Evolutionary conservation across 2,888 invertebrate species (phyloP).

Genomic region (Meloe dianella): DNA sequence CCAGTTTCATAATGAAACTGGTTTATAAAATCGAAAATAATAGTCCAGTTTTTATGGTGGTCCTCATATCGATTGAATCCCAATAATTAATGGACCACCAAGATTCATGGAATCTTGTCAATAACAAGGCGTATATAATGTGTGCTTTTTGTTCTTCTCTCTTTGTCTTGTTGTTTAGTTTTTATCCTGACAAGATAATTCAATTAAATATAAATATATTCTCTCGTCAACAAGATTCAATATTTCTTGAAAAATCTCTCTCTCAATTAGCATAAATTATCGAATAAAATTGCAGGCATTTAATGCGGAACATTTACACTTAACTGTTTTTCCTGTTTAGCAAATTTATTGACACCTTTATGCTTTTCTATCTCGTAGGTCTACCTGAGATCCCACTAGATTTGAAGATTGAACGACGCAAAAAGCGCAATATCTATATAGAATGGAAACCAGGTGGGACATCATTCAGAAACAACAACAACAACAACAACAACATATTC

Average conservation of each 20-base stretch:
- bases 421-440: slow-evolving; percentile 60
- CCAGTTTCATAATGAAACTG: slow-evolving; percentile 47
- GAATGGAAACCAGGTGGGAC: slow-evolving; percentile 50
- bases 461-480: neutral
- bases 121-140: slow-evolving; percentile 31
- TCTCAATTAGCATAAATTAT: too few relatives aligned
- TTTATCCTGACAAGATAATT: slow-evolving; percentile 16
- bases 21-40: slow-evolving; percentile 50
- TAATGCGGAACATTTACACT: too few relatives aligned
- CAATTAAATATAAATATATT: slow-evolving; percentile 37
- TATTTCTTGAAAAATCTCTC: neutral
- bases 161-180: neutral
- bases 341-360: too few relatives aligned
- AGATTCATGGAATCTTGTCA: slow-evolving; percentile 42
- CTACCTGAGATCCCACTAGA: slow-evolving; percentile 70
- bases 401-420: slow-evolving; percentile 64
- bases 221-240: neutral
- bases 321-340: too few relatives aligned
- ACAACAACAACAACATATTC: slow-evolving; percentile 47
- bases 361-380: too few relatives aligned
- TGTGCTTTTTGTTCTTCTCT: neutral
- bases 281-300: neutral
- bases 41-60: slow-evolving; percentile 47
- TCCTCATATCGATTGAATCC: slow-evolving; percentile 41
- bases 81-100: slow-evolving; percentile 51